Base-by-base conservation (phyloP, 2,888 invertebrate genomes). In the Erebia ligea region DNA sequence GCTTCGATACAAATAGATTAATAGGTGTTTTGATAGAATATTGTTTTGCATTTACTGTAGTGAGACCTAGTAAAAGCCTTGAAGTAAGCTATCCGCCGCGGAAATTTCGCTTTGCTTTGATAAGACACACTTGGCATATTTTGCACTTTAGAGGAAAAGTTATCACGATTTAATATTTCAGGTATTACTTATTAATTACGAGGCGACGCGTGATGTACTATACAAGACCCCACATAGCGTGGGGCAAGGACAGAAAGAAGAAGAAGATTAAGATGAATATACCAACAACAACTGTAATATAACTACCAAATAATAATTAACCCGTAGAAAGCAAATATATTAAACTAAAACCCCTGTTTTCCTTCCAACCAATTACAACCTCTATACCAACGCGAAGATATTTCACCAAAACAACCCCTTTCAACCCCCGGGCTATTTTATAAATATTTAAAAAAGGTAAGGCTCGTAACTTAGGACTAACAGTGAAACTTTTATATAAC, bases 371-470 rank as follows among this genome's bases (percentile, higher is more conserved):
- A 67, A 70, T 67, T 63, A 67, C 63, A 50, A 58, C 52, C 48
- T 64, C 8, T 56, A 45, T 40, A 54, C 21, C 13, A 67, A 40
- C 56, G 50, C 56, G 19, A 62, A 34, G 52, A 45, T 67, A 71
- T 71, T 65, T 59, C 50, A 61, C 52, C 48, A 0, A 69, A 40
- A 52, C 71, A 58, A 66, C 71, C 67, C 52, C 25, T 69, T 66
- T 45, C 54, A 57, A 56, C 45, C 66, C 54, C 66, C 64, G 34
- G 48, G 57, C 69, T 19, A 64, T 75, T 69, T 73, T 73, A 73
- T 78, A 75, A 78, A 79, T 78, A 78, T 75, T 78, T 77, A 75
- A 78, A 75, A 76, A 77, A 75, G 76, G 77, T 77, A 75, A 56
- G 61, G 61, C 48, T 25, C 68, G 71, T 59, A 72, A 72, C 68